A percentile compares a stretch with the other conserved stretches of the same genome.
phyloP scores from a whole-genome alignment of 2,113 vertebrate genomes.

The Psilopsiagon aurifrons region DNA sequence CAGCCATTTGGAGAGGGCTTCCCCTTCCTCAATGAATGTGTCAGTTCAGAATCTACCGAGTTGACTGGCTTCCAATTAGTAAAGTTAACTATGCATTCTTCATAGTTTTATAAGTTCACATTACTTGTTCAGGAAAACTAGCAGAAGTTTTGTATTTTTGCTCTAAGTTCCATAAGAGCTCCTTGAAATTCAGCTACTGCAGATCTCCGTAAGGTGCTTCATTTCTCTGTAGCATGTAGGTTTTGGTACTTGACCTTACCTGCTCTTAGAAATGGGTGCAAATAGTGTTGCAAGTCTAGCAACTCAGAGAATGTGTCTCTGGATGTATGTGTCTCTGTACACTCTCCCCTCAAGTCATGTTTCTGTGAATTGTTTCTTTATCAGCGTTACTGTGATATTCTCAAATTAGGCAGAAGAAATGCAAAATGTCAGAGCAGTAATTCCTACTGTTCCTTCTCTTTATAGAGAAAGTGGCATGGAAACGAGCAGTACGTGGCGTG shows the following conservation, averaged over 20 bases:
- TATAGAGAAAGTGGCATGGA: slow-evolving; percentile 98
- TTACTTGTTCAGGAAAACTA: background rate
- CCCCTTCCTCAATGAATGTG: background rate
- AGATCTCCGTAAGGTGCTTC: background rate
- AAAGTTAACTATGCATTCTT: background rate
- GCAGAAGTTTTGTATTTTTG: background rate
- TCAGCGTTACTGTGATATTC: background rate
- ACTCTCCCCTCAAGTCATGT: background rate
- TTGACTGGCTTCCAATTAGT: background rate
- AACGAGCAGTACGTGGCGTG: slow-evolving; percentile 93
- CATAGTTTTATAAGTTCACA: background rate
- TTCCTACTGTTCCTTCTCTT: background rate
- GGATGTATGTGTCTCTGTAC: background rate
- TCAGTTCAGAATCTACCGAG: background rate
- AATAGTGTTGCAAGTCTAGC: background rate
- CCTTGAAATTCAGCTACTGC: background rate
- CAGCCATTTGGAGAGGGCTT: background rate
- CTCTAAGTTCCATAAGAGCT: background rate
- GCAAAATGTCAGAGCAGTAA: background rate
- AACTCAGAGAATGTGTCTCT: background rate
- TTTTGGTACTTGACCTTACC: background rate
- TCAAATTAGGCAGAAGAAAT: background rate
- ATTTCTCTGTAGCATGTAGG: background rate
- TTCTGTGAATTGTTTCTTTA: background rate
- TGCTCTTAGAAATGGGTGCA: background rate